Conservation (phyloP, 2,797 vertebrate species). For the Intellagama lesueurii region DNA sequence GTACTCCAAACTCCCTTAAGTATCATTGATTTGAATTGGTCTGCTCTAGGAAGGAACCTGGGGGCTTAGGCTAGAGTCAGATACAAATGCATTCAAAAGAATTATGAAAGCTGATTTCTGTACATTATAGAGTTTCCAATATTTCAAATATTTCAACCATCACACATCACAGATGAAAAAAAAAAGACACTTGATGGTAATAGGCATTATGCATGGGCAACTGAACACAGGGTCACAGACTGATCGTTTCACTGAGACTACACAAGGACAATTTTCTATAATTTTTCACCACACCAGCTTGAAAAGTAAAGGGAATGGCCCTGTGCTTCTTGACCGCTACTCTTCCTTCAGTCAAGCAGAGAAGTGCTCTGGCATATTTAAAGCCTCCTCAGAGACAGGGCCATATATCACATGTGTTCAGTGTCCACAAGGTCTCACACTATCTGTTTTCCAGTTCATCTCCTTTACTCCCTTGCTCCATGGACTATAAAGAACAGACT, state of each 20-base stretch:
- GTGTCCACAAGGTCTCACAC: constrained; percentile 56
- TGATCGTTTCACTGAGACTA: background rate
- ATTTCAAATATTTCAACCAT: background rate
- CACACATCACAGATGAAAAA: background rate
- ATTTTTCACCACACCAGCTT: constrained; percentile 9
- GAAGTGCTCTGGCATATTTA: constrained; percentile 51
- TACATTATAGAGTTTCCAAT: background rate
- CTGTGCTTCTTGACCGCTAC: constrained; percentile 21
- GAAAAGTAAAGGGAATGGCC: constrained; percentile 41
- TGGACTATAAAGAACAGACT: constrained; percentile 64
- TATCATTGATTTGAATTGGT: too few relatives aligned
- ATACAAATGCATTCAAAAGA: background rate
- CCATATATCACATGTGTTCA: constrained; percentile 53
- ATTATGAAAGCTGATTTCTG: background rate
- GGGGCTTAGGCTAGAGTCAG: too few relatives aligned
- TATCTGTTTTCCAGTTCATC: constrained; percentile 56
- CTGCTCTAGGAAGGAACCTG: too few relatives aligned
- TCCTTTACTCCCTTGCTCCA: constrained; percentile 64
- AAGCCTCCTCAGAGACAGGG: constrained; percentile 46
- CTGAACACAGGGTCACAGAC: background rate
- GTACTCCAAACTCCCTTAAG: too few relatives aligned
- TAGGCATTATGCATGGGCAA: background rate
- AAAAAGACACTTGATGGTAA: background rate
- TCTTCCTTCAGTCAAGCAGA: constrained; percentile 47
- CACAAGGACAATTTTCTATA: constrained; percentile 34